A percentile compares a stretch with the other conserved stretches of the same genome.
phyloP scores from a whole-genome alignment of 2,797 vertebrate species.

The Mionectes olivaceus region DNA sequence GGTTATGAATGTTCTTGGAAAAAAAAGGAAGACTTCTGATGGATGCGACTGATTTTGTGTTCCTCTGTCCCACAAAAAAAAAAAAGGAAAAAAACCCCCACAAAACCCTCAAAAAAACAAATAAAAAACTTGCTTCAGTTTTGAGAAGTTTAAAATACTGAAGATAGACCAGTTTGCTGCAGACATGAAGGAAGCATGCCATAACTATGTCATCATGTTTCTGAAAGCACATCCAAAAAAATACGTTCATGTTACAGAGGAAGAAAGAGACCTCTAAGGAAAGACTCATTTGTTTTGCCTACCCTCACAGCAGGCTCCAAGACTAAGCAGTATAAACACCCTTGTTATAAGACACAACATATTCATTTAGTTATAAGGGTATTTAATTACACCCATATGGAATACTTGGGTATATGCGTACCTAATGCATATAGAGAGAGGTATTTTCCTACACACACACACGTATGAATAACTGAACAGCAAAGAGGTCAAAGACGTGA shows the following conservation, averaged over 20 bases:
- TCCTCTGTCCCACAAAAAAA: background rate
- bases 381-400: background rate
- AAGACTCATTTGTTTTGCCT: background rate
- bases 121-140: background rate
- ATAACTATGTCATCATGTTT: background rate
- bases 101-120: background rate
- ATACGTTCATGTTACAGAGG: background rate
- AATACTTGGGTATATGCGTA: background rate
- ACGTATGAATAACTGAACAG: background rate
- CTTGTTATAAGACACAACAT: background rate
- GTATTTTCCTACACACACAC: background rate
- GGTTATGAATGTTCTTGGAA: background rate
- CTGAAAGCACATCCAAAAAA: background rate
- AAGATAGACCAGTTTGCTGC: background rate
- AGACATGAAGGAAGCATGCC: background rate
- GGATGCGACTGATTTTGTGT: background rate
- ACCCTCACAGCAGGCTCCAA: background rate
- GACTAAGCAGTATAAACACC: background rate
- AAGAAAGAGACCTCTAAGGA: background rate
- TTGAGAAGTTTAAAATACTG: background rate
- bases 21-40: background rate
- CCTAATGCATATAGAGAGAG: background rate
- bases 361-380: background rate
- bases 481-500: background rate
- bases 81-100: too few relatives aligned